Conservation (phyloP, 2,888 invertebrate species). For the Drosophila birchii region DNA sequence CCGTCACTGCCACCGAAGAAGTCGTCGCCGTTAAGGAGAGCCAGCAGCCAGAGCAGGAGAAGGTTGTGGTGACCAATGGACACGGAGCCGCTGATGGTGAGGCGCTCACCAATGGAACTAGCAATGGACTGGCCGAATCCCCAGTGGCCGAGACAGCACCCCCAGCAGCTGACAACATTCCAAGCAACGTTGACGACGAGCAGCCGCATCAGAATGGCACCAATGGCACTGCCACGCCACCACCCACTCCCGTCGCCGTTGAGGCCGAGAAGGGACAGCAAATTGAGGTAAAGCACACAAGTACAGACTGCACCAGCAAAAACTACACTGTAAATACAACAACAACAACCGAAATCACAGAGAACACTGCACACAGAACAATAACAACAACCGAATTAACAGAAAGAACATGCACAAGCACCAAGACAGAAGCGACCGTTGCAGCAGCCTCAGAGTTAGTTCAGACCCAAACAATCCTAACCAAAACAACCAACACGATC, state of each 20-base stretch:
- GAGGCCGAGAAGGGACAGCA: constrained; percentile 78
- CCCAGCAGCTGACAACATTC: constrained; percentile 56
- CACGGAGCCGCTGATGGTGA: constrained; percentile 51
- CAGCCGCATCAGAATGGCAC: constrained; percentile 80
- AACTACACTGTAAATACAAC: constrained; percentile 73
- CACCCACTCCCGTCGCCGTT: constrained; percentile 74
- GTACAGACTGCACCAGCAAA: constrained; percentile 57
- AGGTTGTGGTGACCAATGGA: constrained; percentile 73
- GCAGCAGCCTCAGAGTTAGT: constrained; percentile 79
- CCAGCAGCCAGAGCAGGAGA: constrained; percentile 46
- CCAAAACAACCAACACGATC: constrained; percentile 57
- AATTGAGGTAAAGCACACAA: constrained; percentile 81
- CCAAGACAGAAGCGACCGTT: constrained; percentile 64
- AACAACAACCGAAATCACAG: constrained; percentile 60
- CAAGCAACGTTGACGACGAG: constrained; percentile 59
- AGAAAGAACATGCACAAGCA: constrained; percentile 54
- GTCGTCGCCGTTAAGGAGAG: constrained; percentile 54
- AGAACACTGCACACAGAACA: constrained; percentile 54
- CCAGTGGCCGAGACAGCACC: constrained; percentile 66
- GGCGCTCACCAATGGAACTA: constrained; percentile 76
- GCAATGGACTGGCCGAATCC: constrained; percentile 71
- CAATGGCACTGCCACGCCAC: constrained; percentile 71
- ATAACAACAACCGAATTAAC: constrained; percentile 45
- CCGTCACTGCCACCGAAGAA: constrained; percentile 30
- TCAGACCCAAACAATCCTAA: constrained; percentile 71